Evolutionary conservation across 2,888 invertebrate genomes (phyloP).

Genomic region (Acanthosepion pharaonis): DNA sequence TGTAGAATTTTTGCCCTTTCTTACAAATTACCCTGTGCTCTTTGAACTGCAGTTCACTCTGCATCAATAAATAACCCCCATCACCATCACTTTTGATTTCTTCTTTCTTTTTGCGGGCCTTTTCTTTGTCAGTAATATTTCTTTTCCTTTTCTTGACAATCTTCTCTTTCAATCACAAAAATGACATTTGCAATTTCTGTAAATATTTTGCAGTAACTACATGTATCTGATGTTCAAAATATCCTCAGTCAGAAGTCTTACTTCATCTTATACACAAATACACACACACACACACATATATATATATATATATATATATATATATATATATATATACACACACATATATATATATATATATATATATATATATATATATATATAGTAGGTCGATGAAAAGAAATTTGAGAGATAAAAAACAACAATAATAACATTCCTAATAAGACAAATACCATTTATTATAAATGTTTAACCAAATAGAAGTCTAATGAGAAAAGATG

Average conservation of each 20-base stretch:
- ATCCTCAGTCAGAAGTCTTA: background rate
- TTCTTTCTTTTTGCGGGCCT: background rate
- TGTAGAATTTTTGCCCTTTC: background rate
- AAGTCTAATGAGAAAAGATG: too few species aligned
- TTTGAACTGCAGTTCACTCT: background rate
- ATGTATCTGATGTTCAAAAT: background rate
- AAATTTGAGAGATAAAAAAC: too few species aligned
- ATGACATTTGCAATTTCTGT: background rate
- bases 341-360: too few species aligned
- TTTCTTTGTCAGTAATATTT: background rate
- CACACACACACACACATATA: background rate
- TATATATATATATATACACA: too few species aligned
- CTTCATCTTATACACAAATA: background rate
- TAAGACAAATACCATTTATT: too few species aligned
- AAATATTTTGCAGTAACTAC: background rate
- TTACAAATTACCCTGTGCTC: conserved; percentile 5
- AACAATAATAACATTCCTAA: too few species aligned
- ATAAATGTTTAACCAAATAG: too few species aligned
- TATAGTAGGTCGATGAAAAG: too few species aligned
- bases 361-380: too few species aligned
- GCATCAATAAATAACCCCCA: conserved; percentile 12
- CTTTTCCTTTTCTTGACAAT: background rate
- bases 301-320: too few species aligned
- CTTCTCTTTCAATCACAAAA: background rate
- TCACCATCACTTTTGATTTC: background rate